Conservation (phyloP, 2,888 invertebrate genomes). For the Euphydryas editha region DNA sequence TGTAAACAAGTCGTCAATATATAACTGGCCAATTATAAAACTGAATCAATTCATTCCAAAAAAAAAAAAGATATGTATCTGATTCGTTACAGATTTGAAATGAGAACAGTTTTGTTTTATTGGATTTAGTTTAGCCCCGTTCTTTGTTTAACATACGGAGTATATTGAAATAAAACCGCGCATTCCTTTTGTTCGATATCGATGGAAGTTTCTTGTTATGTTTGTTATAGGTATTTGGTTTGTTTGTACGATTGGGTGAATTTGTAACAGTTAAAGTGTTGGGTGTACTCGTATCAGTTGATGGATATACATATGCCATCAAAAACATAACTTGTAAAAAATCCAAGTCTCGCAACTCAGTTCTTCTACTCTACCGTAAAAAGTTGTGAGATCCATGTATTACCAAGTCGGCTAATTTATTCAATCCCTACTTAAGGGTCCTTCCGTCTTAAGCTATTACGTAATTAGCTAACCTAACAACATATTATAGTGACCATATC, state of each 20-base stretch:
- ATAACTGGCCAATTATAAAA: not conserved
- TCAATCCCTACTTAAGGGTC: no score
- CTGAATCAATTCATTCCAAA: not conserved
- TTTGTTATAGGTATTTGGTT: not conserved
- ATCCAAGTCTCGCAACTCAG: no score
- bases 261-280: not conserved
- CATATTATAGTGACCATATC: no score
- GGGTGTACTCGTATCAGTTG: no score
- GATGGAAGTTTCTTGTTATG: conserved; percentile 3
- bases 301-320: no score
- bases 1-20: no score
- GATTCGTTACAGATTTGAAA: conserved; percentile 14
- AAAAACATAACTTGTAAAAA: no score
- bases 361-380: no score
- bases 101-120: conserved; percentile 15
- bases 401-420: no score
- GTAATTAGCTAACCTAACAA: no score
- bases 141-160: conserved; percentile 16
- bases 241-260: not conserved
- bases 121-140: conserved; percentile 14
- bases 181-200: conserved; percentile 16
- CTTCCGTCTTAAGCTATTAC: no score
- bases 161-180: conserved; percentile 13
- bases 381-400: no score
- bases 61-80: not conserved